Evolutionary conservation across 2,888 invertebrate species (phyloP), one percentile per base, ranked within the genome.

Genomic region (Dryomyza anilis): DNA sequence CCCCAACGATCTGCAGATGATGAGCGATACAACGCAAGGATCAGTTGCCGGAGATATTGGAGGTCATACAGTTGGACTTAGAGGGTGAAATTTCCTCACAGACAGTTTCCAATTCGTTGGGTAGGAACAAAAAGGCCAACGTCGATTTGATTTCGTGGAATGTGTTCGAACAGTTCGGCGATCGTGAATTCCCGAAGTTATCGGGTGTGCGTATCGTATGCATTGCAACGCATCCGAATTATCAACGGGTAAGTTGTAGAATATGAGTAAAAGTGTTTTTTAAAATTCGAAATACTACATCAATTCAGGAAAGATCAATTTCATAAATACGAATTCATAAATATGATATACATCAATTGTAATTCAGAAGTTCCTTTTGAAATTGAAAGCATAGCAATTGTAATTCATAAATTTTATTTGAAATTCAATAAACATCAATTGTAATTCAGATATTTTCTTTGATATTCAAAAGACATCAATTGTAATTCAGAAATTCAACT

Each of bases 91-190:
- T 93, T 21, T 90, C 87, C 65, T 80, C 78, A 0, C 71, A 85
- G 69, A 89, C 91, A 1, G 90, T 97, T 2, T 86, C 86, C 3
- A 91, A 93, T 76, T 92, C 91, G 29, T 85, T 98, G 62, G 89
- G 92, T 0, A 87, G 94, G 69, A 98, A 98, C 0, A 92, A 92
- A 75, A 89, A 95, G 75, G 95, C 97, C 0, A 91, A 96, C 6
- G 99, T 99, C 0, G 99, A 99, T 85, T 86, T 99, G 12, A 96
- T 99, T 72, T 99, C 99, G 0, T 99, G 99, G 99, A 98, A 97
- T 62, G 86, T 99, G 3, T 94, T 96, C 5, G 98, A 98, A 78
- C 97, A 98, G 83, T 97, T 92, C 84, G 94, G 95, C 61, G 98
- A 99, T 81, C 87, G 89, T 67, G 93, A 97, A 81, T 99, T 99